These are phyloP conservation scores for Dendroctonus ponderosae DNA, from an alignment of 1,140 invertebrate genomes.

Conservation along the genomic window DNA sequence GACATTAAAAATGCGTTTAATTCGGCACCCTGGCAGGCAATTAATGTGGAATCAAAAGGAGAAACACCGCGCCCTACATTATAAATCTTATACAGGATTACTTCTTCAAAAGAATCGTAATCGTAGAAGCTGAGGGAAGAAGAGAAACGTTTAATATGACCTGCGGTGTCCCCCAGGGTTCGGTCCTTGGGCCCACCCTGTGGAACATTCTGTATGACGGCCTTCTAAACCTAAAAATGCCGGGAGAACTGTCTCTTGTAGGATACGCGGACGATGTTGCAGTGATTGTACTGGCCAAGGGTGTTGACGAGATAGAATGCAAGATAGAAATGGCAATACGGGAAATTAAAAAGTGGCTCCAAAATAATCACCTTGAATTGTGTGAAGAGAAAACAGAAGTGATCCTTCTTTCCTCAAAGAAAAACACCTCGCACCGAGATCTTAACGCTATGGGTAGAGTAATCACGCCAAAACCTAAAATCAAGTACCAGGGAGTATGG, in stretches of 20 bases:
- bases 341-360: conserved; percentile 19
- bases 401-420: conserved; percentile 30
- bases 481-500: neutral
- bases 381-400: conserved; percentile 37
- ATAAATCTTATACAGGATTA: conserved; percentile 44
- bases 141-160: conserved; percentile 36
- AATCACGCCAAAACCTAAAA: no score
- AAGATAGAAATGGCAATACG: neutral
- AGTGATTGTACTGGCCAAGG: conserved; percentile 22
- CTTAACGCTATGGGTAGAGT: no score
- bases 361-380: conserved; percentile 27
- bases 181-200: conserved; percentile 47
- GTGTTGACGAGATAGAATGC: conserved; percentile 1
- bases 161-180: conserved; percentile 53
- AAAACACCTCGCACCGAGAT: no score
- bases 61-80: conserved; percentile 34
- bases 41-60: conserved; percentile 47
- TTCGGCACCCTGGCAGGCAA: no score
- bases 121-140: conserved; percentile 26
- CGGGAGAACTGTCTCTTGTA: conserved; percentile 22
- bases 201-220: conserved; percentile 52
- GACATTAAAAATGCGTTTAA: conserved; percentile 54
- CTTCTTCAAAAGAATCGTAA: conserved; percentile 41
- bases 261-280: conserved; percentile 45
- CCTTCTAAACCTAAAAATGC: conserved; percentile 39